Percentiles rank a stretch among this genome's conserved stretches.
Conservation (phyloP, 2,797 vertebrate species). For the Lagorchestes hirsutus region DNA sequence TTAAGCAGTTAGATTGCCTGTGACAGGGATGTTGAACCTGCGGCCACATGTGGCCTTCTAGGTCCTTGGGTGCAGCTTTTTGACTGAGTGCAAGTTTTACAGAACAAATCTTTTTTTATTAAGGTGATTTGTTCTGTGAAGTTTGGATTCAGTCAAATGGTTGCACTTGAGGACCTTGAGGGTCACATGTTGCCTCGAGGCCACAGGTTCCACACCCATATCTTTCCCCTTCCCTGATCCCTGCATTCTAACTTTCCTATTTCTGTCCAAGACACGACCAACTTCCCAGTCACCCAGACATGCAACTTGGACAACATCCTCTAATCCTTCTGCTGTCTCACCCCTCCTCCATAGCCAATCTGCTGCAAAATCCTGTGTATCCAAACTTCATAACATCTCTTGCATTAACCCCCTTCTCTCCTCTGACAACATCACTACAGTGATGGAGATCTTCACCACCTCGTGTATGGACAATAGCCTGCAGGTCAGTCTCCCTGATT, state of each 20-base stretch:
- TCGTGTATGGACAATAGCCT: background rate
- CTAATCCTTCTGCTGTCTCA: background rate
- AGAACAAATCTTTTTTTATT: too few relatives aligned
- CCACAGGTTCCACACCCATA: too few relatives aligned
- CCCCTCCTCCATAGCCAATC: background rate
- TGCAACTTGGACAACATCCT: background rate
- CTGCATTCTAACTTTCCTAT: background rate
- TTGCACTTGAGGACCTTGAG: too few relatives aligned
- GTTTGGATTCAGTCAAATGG: too few relatives aligned
- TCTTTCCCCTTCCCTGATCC: background rate
- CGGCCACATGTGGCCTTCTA: too few relatives aligned
- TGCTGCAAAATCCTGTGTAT: background rate
- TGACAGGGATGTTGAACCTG: too few relatives aligned
- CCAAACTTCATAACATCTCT: background rate
- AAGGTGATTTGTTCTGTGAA: too few relatives aligned
- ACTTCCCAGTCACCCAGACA: background rate
- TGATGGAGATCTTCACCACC: background rate
- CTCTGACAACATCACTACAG: background rate
- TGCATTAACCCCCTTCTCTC: background rate
- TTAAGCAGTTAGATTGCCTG: background rate
- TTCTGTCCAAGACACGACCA: background rate
- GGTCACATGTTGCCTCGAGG: too few relatives aligned
- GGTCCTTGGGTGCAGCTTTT: too few relatives aligned
- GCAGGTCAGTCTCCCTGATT: background rate
- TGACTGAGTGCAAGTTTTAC: too few relatives aligned